phyloP scores from a whole-genome alignment of 2,888 invertebrate genomes.

The Drosophila austrosaltans region DNA sequence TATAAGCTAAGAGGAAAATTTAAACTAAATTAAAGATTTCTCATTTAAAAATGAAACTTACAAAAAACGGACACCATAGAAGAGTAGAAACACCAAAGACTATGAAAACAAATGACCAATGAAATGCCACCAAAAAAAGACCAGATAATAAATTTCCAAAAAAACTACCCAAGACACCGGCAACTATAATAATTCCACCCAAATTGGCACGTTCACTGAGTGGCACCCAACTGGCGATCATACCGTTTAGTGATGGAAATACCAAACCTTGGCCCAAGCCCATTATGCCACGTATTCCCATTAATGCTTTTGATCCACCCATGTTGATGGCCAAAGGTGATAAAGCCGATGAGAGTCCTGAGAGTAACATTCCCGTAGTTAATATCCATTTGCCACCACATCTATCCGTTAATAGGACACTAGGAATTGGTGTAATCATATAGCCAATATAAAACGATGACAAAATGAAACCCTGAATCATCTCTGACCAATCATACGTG shows the following conservation, averaged over 20 bases:
- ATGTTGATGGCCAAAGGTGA: slow-evolving; percentile 25
- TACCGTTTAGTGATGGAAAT: slow-evolving; percentile 90
- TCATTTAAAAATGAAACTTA: slow-evolving; percentile 72
- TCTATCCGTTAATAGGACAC: slow-evolving; percentile 89
- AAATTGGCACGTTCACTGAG: slow-evolving; percentile 88
- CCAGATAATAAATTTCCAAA: slow-evolving; percentile 87
- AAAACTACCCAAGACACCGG: slow-evolving; percentile 86
- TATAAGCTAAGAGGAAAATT: slow-evolving; percentile 81
- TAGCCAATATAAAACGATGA: slow-evolving; percentile 93
- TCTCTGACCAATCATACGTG: slow-evolving; percentile 87
- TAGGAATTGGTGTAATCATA: slow-evolving; percentile 90
- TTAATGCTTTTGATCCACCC: slow-evolving; percentile 85
- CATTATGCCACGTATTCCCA: slow-evolving; percentile 88
- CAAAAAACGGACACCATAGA: slow-evolving; percentile 88
- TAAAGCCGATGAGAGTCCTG: slow-evolving; percentile 83
- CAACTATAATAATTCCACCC: slow-evolving; percentile 90
- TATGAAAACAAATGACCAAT: slow-evolving; percentile 90
- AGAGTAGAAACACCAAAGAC: slow-evolving; percentile 88
- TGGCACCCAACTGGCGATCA: slow-evolving; percentile 91
- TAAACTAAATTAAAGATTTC: no score
- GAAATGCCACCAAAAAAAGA: slow-evolving; percentile 86
- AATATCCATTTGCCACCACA: slow-evolving; percentile 93
- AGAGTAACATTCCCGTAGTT: slow-evolving; percentile 89
- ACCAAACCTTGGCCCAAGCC: slow-evolving; percentile 92
- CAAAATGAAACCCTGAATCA: slow-evolving; percentile 89